Evolutionary conservation across 2,888 invertebrate genomes (phyloP), one percentile per base, ranked within the genome.

Genomic region (Pomacea canaliculata): DNA sequence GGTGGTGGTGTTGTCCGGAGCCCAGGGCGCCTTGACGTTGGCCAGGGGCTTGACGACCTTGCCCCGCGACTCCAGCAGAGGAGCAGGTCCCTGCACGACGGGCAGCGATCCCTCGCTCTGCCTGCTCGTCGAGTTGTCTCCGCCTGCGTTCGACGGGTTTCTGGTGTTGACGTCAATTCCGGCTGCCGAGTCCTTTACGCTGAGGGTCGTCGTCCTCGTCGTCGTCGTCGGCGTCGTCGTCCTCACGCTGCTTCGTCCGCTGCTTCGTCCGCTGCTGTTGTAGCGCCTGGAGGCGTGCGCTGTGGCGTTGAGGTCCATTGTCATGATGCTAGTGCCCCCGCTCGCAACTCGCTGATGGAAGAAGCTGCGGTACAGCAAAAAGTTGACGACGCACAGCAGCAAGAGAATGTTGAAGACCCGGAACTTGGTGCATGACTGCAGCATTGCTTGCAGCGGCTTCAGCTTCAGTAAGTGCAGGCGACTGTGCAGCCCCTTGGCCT

Each of bases 401-500:
- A 79, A 63, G 46, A 79, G 73, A 10, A 70, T 7, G 37, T 74
- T 76, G 71, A 79, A 79, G 51, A 79, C 46, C 51, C 69, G 73
- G 73, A 79, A 74, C 68, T 79, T 79, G 71, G 70, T 79, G 65
- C 79, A 78, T n/a, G 46, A n/a, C 51, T 48, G 48, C 48, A 65
- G 12, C 72, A 72, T 72, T 63, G 63, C 63, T 72, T 16, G 27
- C 23, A 18, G 37, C 19, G 1, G 27, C 23, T 12, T n/a, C 12
- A 63, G 7, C 4, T 56, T 56, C 51, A 56, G 51, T 16, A 37
- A 37, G 37, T 37, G 37, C 37, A 37, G 27, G 70, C 19, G n/a
- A 37, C n/a, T 23, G 12, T 46, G 59, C 71, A 56, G 18, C 23
- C 62, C 13, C 62, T 9, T 59, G 59, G 27, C 18, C 51, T 56